phyloP scores from a whole-genome alignment of 2,888 invertebrate genomes.

The Heliconius charithonia region DNA sequence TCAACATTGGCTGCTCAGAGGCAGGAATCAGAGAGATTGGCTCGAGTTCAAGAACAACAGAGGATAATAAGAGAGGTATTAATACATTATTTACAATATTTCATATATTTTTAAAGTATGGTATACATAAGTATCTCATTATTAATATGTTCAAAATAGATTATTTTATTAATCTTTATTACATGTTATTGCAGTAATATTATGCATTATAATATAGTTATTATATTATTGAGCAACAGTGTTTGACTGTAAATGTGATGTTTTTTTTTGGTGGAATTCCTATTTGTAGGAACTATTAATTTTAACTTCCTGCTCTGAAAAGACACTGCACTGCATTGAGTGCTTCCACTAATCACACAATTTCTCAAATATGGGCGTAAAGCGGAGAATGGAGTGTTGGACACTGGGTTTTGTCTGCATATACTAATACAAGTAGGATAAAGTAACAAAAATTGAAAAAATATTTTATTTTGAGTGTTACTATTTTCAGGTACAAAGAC shows the following conservation, averaged over 20 bases:
- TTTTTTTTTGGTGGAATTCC: too few relatives aligned
- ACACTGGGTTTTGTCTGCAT: too few relatives aligned
- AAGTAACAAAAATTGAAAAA: not conserved
- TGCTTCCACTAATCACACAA: too few relatives aligned
- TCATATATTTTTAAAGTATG: not conserved
- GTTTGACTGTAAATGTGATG: too few relatives aligned
- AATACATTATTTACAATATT: not conserved
- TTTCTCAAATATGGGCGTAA: too few relatives aligned
- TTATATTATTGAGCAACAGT: not conserved
- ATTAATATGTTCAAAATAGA: not conserved
- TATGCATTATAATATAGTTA: not conserved
- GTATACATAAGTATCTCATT: not conserved
- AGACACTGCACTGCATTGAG: too few relatives aligned
- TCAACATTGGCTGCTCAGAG: slow-evolving; percentile 96
- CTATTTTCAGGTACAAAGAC: slow-evolving; percentile 86
- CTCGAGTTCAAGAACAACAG: slow-evolving; percentile 93
- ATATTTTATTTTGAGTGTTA: not conserved
- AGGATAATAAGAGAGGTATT: slow-evolving; percentile 88
- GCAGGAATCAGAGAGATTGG: slow-evolving; percentile 94
- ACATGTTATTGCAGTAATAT: not conserved
- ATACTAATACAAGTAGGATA: too few relatives aligned
- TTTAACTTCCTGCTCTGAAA: too few relatives aligned
- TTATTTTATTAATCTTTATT: not conserved
- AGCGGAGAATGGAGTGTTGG: too few relatives aligned
- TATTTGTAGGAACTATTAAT: too few relatives aligned